Evolutionary conservation across 2,888 invertebrate genomes (phyloP).

Genomic region (Ditylenchus weischeri): DNA sequence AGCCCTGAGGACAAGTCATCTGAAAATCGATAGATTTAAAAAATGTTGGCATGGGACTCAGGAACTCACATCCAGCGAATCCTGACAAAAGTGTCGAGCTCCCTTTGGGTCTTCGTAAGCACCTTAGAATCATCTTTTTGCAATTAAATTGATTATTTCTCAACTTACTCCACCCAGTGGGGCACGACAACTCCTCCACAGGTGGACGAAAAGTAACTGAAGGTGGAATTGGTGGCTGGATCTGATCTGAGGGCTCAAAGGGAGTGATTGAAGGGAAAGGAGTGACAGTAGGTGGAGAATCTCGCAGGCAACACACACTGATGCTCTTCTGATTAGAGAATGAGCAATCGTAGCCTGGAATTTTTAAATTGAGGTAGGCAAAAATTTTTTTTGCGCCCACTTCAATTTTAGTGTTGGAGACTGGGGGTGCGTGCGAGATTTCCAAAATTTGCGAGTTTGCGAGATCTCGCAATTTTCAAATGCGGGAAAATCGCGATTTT

Average conservation of each 20-base stretch:
- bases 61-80: conserved; percentile 28
- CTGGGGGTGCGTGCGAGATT: too few species aligned
- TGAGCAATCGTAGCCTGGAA: conserved; percentile 45
- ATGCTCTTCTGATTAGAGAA: conserved; percentile 37
- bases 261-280: conserved; percentile 10
- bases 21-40: neutral
- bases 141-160: neutral
- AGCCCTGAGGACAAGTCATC: conserved; percentile 26
- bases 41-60: too few species aligned
- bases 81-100: conserved; percentile 38
- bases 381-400: too few species aligned
- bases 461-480: too few species aligned
- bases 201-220: conserved; percentile 35
- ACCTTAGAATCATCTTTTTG: conserved; percentile 2
- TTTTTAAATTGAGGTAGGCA: too few species aligned
- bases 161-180: conserved; percentile 27
- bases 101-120: conserved; percentile 31
- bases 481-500: too few species aligned
- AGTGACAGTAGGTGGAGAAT: neutral
- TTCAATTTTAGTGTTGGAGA: too few species aligned
- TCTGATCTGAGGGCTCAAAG: neutral
- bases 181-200: conserved; percentile 36
- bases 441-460: too few species aligned
- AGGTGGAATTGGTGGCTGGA: conserved; percentile 3
- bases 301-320: conserved; percentile 48